A percentile compares a stretch with the other conserved stretches of the same genome.
These are phyloP conservation scores for Zosterops borbonicus DNA, from an alignment of 2,113 vertebrate genomes.

Conservation along the genomic window DNA sequence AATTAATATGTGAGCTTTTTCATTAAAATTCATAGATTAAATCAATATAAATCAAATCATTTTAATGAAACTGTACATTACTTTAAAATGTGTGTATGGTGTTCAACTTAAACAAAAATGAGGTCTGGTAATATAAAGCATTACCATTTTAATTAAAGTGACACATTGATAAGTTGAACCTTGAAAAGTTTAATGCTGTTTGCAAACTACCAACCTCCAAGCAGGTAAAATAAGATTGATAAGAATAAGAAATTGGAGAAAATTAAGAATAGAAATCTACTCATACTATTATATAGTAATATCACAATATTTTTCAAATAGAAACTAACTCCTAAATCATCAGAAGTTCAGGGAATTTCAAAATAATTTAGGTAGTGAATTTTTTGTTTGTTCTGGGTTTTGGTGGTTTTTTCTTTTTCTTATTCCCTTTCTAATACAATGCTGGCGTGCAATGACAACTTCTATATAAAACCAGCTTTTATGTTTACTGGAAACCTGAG, in stretches of 20 bases:
- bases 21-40: neutral
- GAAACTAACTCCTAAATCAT: neutral
- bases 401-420: no score
- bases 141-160: conserved; percentile 29
- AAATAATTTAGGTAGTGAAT: neutral
- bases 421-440: neutral
- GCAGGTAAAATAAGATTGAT: neutral
- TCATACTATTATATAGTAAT: neutral
- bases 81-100: neutral
- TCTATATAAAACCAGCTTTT: neutral
- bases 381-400: neutral
- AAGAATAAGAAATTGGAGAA: neutral
- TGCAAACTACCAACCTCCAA: neutral
- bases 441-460: neutral
- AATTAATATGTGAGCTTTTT: neutral
- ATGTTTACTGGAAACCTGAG: neutral
- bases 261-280: neutral
- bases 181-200: neutral
- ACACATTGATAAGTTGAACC: neutral
- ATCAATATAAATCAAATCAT: neutral
- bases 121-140: neutral
- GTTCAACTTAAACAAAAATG: neutral
- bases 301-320: neutral
- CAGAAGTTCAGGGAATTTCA: neutral
- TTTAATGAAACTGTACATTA: neutral